Percentiles rank a stretch among this genome's conserved stretches.
Conservation (phyloP, 2,113 vertebrate genomes). For the Neotoma lepida region DNA sequence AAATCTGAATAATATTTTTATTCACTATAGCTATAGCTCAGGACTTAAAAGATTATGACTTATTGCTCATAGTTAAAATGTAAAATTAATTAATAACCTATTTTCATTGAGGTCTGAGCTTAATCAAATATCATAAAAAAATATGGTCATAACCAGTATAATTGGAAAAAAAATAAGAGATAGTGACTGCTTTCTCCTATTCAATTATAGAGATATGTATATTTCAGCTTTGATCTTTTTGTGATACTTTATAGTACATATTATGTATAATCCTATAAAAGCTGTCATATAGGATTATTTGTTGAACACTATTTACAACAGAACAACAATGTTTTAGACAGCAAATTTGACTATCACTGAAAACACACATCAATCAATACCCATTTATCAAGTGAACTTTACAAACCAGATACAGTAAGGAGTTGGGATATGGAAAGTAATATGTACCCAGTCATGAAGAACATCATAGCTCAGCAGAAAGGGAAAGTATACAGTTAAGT, state of each 20-base stretch:
- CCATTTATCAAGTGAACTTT: conserved; percentile 34
- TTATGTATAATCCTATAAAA: conserved; percentile 32
- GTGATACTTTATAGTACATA: conserved; percentile 25
- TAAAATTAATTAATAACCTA: conserved; percentile 38
- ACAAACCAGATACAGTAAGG: neutral
- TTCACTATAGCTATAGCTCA: neutral
- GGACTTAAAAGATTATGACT: conserved; percentile 21
- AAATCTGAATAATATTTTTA: conserved; percentile 34
- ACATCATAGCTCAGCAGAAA: neutral
- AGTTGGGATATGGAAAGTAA: conserved; percentile 3
- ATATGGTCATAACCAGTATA: conserved; percentile 6
- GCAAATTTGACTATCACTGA: conserved; percentile 12
- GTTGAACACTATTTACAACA: neutral
- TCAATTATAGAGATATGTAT: conserved; percentile 3
- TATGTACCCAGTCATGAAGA: neutral
- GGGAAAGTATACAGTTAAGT: neutral
- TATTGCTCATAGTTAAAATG: conserved; percentile 22
- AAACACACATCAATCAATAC: neutral
- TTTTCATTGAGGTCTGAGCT: conserved; percentile 7
- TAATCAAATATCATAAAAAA: conserved; percentile 17
- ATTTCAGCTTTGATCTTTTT: neutral
- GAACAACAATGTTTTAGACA: conserved; percentile 36
- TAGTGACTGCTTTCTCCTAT: conserved; percentile 20
- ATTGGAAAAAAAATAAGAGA: neutral
- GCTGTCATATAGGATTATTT: neutral